A percentile compares a stretch with the other conserved stretches of the same genome.
phyloP scores from a whole-genome alignment of 1,140 invertebrate genomes.

The Argopecten irradians region DNA sequence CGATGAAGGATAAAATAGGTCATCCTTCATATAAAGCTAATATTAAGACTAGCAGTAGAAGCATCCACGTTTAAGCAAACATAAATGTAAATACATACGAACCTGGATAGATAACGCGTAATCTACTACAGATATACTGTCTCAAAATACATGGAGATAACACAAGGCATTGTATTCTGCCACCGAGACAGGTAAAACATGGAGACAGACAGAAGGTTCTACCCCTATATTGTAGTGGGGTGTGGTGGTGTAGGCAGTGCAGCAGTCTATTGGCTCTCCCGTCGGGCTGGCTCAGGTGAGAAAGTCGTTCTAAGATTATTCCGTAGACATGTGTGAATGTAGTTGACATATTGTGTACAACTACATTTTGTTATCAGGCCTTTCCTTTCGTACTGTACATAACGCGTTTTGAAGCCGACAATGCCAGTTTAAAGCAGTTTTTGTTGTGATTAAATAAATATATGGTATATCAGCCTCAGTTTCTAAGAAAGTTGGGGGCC shows the following conservation, averaged over 20 bases:
- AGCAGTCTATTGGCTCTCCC: conserved; percentile 71
- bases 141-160: background rate
- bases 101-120: background rate
- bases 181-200: background rate
- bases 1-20: too few species aligned
- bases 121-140: background rate
- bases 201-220: conserved; percentile 45
- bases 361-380: background rate
- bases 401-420: too few species aligned
- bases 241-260: conserved; percentile 73
- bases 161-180: background rate
- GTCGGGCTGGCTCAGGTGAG: conserved; percentile 61
- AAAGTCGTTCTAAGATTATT: too few species aligned
- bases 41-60: too few species aligned
- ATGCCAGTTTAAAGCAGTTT: too few species aligned
- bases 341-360: background rate
- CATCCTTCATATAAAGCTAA: too few species aligned
- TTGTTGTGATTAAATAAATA: too few species aligned
- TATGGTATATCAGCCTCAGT: too few species aligned
- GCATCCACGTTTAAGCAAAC: background rate
- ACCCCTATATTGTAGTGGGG: conserved; percentile 70
- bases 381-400: background rate
- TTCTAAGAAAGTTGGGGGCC: too few species aligned
- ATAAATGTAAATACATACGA: background rate
- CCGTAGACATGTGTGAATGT: background rate